Percentiles rank a stretch among this genome's conserved stretches.
These are phyloP conservation scores for Drosophila kuntzei DNA, from an alignment of 2,888 invertebrate genomes.

Conservation along the genomic window DNA sequence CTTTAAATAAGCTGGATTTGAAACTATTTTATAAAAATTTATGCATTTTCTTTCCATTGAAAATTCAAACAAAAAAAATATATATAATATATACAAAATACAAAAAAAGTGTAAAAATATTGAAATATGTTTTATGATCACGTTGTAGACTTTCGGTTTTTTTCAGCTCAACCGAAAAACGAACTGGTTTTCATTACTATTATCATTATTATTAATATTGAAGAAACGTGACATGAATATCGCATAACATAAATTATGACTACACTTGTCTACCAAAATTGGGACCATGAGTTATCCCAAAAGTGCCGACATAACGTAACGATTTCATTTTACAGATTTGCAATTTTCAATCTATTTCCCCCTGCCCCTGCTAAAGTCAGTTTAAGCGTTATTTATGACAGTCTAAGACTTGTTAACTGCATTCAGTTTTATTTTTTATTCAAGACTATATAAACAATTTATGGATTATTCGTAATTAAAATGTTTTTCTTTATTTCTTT, in stretches of 20 bases:
- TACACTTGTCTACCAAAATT: constrained; percentile 44
- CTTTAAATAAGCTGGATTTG: too few species aligned
- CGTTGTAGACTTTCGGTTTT: background rate
- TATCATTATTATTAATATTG: constrained; percentile 6
- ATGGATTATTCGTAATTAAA: constrained; percentile 67
- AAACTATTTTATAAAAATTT: too few species aligned
- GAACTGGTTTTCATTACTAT: constrained; percentile 35
- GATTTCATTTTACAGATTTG: constrained; percentile 43
- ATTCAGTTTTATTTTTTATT: background rate
- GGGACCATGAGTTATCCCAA: constrained; percentile 27
- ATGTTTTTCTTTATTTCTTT: constrained; percentile 42
- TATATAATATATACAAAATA: too few species aligned
- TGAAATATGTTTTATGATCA: background rate
- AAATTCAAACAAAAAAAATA: too few species aligned
- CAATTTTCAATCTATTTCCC: constrained; percentile 26
- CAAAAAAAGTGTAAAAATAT: background rate
- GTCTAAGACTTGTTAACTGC: constrained; percentile 45
- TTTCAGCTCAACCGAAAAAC: background rate
- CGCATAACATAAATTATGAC: constrained; percentile 56
- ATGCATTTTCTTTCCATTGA: too few species aligned
- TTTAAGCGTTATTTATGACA: constrained; percentile 68
- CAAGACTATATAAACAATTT: constrained; percentile 36
- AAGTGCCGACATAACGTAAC: constrained; percentile 54
- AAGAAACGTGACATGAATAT: constrained; percentile 23
- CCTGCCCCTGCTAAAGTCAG: constrained; percentile 18